Evolutionary conservation across 1,140 invertebrate species (phyloP).

Genomic region (Rhopalosiphum maidis): DNA sequence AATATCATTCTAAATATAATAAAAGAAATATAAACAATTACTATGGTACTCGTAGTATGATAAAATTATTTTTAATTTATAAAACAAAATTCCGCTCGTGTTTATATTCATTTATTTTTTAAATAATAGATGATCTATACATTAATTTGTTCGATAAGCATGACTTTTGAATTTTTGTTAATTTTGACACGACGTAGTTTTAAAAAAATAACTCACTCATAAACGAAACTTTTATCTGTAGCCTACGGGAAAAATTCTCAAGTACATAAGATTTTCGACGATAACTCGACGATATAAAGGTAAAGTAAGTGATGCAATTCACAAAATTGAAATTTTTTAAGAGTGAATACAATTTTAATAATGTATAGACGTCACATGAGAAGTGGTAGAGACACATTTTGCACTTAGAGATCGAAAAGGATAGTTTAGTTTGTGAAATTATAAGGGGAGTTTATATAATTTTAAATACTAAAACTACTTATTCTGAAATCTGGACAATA

Average conservation of each 20-base stretch:
- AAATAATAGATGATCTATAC: not conserved
- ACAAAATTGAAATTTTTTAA: too few species aligned
- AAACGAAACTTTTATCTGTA: not conserved
- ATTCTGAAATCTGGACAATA: not conserved
- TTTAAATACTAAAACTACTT: not conserved
- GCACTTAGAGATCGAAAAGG: not conserved
- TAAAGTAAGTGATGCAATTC: not conserved
- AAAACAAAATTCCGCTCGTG: not conserved
- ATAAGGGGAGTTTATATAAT: not conserved
- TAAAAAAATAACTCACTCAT: not conserved
- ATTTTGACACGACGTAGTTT: not conserved
- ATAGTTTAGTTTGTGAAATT: not conserved
- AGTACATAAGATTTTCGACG: too few species aligned
- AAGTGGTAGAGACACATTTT: not conserved
- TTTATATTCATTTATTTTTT: not conserved
- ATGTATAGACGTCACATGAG: not conserved
- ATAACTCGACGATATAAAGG: not conserved
- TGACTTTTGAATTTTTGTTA: not conserved
- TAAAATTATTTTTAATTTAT: not conserved
- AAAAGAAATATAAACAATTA: not conserved
- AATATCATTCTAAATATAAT: not conserved
- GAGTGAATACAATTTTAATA: not conserved
- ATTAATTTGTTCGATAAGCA: not conserved
- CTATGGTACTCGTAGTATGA: not conserved
- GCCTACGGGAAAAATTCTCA: not conserved